phyloP scores from a whole-genome alignment of 2,888 invertebrate species.

The Belgica antarctica region DNA sequence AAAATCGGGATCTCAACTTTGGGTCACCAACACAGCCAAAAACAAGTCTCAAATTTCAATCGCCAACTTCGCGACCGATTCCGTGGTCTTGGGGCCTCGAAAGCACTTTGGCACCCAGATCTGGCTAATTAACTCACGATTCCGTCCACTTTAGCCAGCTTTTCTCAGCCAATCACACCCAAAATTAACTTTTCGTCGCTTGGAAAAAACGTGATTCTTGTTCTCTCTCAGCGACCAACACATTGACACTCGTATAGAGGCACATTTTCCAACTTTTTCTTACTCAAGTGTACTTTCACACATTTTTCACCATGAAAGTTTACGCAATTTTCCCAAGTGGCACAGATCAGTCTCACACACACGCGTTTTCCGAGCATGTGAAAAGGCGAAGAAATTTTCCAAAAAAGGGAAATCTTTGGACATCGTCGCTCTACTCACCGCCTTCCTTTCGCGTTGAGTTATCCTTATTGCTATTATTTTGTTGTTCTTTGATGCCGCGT shows the following conservation, averaged over 20 bases:
- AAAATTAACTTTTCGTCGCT: neutral
- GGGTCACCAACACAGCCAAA: no score
- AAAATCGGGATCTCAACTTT: no score
- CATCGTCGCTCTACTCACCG: conserved; percentile 21
- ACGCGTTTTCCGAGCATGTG: neutral
- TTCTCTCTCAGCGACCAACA: neutral
- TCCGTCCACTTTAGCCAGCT: no score
- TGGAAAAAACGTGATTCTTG: neutral
- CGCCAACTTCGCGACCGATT: no score
- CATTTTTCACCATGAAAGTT: neutral
- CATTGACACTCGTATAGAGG: neutral
- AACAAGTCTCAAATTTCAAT: no score
- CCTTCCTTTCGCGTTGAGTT: neutral
- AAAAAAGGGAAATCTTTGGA: neutral
- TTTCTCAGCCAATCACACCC: no score
- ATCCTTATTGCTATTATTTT: conserved; percentile 35
- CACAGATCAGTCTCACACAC: neutral
- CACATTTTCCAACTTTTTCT: neutral
- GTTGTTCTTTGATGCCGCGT: conserved; percentile 54
- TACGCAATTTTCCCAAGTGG: neutral
- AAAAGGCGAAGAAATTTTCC: neutral
- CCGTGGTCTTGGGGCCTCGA: no score
- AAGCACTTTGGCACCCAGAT: no score
- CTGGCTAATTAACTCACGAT: no score
- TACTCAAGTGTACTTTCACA: neutral